Conservation (phyloP, 2,797 vertebrate genomes). For the Sebastes nivosus region DNA sequence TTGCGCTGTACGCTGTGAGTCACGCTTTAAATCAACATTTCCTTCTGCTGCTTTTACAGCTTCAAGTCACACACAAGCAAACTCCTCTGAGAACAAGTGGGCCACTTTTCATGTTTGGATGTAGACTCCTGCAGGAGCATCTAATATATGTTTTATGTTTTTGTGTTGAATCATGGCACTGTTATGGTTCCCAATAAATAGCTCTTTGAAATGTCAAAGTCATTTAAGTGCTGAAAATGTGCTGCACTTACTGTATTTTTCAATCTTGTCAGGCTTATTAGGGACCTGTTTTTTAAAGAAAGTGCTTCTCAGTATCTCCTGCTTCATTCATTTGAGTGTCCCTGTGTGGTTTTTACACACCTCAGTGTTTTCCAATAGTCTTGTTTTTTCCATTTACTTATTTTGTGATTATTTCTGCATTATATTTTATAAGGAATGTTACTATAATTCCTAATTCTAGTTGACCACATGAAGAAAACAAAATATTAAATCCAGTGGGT, state of each 20-base stretch:
- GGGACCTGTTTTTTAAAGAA: not conserved
- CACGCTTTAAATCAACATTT: conserved; percentile 30
- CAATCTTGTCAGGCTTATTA: conserved; percentile 17
- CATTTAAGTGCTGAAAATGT: not conserved
- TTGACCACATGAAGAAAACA: conserved; percentile 43
- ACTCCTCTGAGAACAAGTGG: conserved; percentile 1
- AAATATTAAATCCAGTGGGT: conserved; percentile 42
- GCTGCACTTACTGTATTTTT: conserved; percentile 12
- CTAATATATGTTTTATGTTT: conserved; percentile 15
- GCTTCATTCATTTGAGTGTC: conserved; percentile 29
- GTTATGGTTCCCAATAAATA: not conserved
- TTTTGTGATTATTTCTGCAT: conserved; percentile 35
- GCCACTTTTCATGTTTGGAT: conserved; percentile 11
- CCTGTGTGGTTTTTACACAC: conserved; percentile 23
- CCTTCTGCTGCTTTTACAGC: not conserved
- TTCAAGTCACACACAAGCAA: conserved; percentile 11
- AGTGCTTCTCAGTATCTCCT: conserved; percentile 8
- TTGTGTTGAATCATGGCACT: not conserved
- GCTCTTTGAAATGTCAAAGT: not conserved
- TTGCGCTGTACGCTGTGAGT: conserved; percentile 4
- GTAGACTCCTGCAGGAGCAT: not conserved
- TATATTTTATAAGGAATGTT: conserved; percentile 39
- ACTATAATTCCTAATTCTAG: conserved; percentile 27
- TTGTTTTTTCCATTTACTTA: conserved; percentile 25
- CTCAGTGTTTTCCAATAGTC: conserved; percentile 30